Evolutionary conservation across 2,113 vertebrate species (phyloP).

Genomic region (Hypomesus transpacificus): DNA sequence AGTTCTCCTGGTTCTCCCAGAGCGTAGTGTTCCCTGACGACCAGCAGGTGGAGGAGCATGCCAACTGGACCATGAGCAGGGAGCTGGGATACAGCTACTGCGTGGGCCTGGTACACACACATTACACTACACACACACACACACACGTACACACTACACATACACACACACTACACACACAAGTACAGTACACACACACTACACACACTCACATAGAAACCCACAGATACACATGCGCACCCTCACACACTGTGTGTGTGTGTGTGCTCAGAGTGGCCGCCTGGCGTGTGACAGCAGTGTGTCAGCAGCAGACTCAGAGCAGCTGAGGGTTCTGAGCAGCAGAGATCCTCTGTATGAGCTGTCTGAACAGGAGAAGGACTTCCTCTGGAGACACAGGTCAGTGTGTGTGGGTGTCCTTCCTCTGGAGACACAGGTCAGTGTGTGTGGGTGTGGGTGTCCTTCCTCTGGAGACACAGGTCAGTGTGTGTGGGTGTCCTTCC

Average conservation of each 20-base stretch:
- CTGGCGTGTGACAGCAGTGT: slow-evolving; percentile 74
- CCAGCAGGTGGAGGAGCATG: slow-evolving; percentile 73
- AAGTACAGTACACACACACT: not conserved
- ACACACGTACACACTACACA: not conserved
- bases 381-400: slow-evolving; percentile 77
- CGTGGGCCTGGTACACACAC: slow-evolving; percentile 58
- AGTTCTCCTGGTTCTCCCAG: slow-evolving; percentile 75
- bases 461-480: slow-evolving; percentile 77
- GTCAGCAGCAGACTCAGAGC: slow-evolving; percentile 66
- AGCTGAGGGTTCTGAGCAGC: slow-evolving; percentile 68
- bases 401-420: slow-evolving; percentile 55
- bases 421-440: slow-evolving; percentile 73
- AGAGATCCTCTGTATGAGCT: slow-evolving; percentile 75
- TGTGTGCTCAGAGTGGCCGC: slow-evolving; percentile 63
- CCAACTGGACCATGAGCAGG: slow-evolving; percentile 72
- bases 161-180: not conserved
- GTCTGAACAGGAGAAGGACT: slow-evolving; percentile 79
- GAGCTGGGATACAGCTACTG: slow-evolving; percentile 74
- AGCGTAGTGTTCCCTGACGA: slow-evolving; percentile 69
- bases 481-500: slow-evolving; percentile 50
- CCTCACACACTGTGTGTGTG: not conserved
- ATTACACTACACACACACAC: slow-evolving; percentile 1
- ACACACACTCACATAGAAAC: not conserved
- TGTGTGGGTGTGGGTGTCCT: not conserved
- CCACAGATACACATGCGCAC: too few species aligned